These are phyloP conservation scores for Saccopteryx bilineata DNA, from an alignment of 2,113 vertebrate species.

Conservation along the genomic window DNA sequence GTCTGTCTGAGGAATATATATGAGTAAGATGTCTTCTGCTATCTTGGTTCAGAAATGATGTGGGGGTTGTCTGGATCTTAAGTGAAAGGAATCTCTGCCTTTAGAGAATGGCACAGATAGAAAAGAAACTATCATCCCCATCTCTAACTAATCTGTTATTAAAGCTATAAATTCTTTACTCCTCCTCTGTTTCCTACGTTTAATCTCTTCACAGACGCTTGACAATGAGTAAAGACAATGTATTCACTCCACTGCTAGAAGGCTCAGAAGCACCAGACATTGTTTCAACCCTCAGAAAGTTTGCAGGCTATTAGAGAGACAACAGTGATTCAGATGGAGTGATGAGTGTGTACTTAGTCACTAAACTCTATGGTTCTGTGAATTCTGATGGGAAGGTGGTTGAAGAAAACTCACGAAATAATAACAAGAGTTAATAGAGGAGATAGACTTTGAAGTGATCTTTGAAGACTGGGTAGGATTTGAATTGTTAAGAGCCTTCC, in stretches of 20 bases:
- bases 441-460: background rate
- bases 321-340: background rate
- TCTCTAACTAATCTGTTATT: background rate
- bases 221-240: background rate
- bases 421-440: background rate
- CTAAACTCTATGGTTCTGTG: background rate
- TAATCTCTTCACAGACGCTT: background rate
- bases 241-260: background rate
- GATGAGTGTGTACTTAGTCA: background rate
- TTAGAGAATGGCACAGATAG: background rate
- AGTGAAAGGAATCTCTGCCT: background rate
- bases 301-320: background rate
- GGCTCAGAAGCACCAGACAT: background rate
- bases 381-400: background rate
- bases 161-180: slow-evolving; percentile 43
- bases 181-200: background rate
- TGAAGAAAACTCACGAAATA: slow-evolving; percentile 3
- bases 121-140: background rate
- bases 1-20: background rate
- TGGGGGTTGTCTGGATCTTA: background rate
- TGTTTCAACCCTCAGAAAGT: background rate
- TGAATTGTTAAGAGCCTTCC: background rate
- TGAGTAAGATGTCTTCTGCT: background rate
- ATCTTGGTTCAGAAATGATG: slow-evolving; percentile 52
- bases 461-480: background rate